Evolutionary conservation across 1,140 invertebrate species (phyloP), one percentile per base, ranked within the genome.

Genomic region (Trichonephila clavata): DNA sequence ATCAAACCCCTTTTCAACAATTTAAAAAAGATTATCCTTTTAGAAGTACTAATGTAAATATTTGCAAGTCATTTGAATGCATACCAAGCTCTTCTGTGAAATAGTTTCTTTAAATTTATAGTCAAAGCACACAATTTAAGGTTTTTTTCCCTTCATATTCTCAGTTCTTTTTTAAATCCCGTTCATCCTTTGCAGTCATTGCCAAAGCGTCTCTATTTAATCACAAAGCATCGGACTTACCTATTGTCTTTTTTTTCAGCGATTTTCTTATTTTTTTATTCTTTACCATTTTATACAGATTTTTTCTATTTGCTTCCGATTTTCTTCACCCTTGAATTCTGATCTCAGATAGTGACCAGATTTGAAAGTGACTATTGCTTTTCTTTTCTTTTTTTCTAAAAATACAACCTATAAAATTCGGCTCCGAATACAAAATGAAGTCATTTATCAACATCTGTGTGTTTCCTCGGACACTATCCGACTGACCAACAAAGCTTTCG

Each of bases 391-490:
- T 39, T 4, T 20, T 3, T 27, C 27, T 18, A 77, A 32, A 32
- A 27, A 39, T 39, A 57, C 81, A 83, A 50, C 43, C 50, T 16
- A 18, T 83, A 83, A 50, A 83, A 57, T 21, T 57, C 81, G 7
- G 5, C 81, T 18, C 21, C 50, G 81, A 83, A 83, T 83, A n/a
- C 81, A 8, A 50, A 83, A 83, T 57, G 81, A 83, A 83, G 81
- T 27, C 39, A 83, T 83, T 83, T 83, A 83, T 83, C 81, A 83
- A 83, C 43, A 50, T 18, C 81, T 83, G 21, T 18, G 39, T 18
- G 77, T 32, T 50, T 50, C 77, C 21, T 20, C 43, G 20, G 39
- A 59, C 39, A 57, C 20, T n/a, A 20, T 18, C 8, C 10, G 50
- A 83, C 81, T 4, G 21, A 16, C 50, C 81, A 57, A 83, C 81